Evolutionary conservation across 2,113 vertebrate species (phyloP), one percentile per base, ranked within the genome.

Genomic region (Tetrao urogallus): DNA sequence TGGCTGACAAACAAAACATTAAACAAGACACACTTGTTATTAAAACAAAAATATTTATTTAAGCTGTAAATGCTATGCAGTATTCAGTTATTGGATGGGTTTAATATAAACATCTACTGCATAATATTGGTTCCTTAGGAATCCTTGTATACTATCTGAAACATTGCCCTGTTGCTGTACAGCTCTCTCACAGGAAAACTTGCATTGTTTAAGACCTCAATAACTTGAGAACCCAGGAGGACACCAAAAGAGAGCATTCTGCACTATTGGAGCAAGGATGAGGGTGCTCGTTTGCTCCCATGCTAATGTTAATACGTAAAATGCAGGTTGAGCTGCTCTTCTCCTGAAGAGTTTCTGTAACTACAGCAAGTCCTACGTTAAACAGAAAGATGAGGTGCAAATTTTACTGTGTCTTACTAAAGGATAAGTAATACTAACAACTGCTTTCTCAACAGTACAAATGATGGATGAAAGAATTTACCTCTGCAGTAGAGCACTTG

Each of bases 41-140:
- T 94, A 94, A 93, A 96, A 60, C 93, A 94, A 97, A 98, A 97
- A 97, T 95, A 97, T 97, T 98, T 98, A 98, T 97, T 98, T 81
- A 96, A 96, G 95, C 93, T 95, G 93, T 97, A 98, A 97, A 93
- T 93, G 92, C 86, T 96, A 93, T 96, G 97, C 89, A 97, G 92
- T 96, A 96, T 95, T 96, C 91, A 92, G 65, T 74, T 85, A 89
- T 34, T 84, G 80, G 90, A 96, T 93, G 90, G 92, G 95, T 96
- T 97, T 97, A 97, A 97, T 97, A 97, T 97, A 97, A 97, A 97
- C 95, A 93, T 87, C 94, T 97, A 95, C 91, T 97, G 93, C 96
- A 96, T 94, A 96, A 95, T 95, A 96, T 32, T 95, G 77, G 88
- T 96, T 97, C 93, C 93, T 97, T 96, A 97, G 94, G 95, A 97